Evolutionary conservation across 2,888 invertebrate species (phyloP).

Genomic region (Gari tellinella): DNA sequence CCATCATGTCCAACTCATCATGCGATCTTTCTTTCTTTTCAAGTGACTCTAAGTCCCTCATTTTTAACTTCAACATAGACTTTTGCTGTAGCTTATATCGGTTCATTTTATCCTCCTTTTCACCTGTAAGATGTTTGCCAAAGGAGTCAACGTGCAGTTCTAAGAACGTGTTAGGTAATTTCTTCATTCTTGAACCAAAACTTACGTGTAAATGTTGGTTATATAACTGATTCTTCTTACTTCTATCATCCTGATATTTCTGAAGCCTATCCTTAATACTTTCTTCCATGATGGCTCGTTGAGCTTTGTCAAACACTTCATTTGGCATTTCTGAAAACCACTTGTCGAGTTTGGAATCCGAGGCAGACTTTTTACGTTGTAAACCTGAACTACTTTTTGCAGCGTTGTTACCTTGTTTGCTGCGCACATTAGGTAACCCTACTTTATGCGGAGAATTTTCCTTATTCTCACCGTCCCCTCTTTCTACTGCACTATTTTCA

Average conservation of each 20-base stretch:
- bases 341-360: conserved; percentile 56
- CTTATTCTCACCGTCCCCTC: conserved; percentile 2
- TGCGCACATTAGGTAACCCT: conserved; percentile 8
- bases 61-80: conserved; percentile 56
- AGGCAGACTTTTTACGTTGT: conserved; percentile 15
- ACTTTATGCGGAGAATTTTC: neutral
- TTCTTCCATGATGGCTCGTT: conserved; percentile 58
- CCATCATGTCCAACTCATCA: conserved; percentile 35
- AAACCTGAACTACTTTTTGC: neutral
- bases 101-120: conserved; percentile 46
- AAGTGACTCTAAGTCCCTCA: conserved; percentile 36
- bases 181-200: conserved; percentile 32
- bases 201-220: conserved; percentile 31
- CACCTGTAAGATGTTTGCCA: conserved; percentile 43
- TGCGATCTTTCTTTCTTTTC: conserved; percentile 31
- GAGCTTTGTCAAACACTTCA: conserved; percentile 57
- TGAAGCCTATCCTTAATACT: conserved; percentile 54
- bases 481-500: neutral
- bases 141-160: conserved; percentile 56
- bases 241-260: conserved; percentile 39
- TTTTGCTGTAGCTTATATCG: conserved; percentile 56
- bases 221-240: conserved; percentile 38
- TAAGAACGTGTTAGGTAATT: conserved; percentile 54
- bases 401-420: neutral
- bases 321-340: conserved; percentile 64